These are phyloP conservation scores for Mythimna loreyi DNA, from an alignment of 2,888 invertebrate species.

Conservation along the genomic window DNA sequence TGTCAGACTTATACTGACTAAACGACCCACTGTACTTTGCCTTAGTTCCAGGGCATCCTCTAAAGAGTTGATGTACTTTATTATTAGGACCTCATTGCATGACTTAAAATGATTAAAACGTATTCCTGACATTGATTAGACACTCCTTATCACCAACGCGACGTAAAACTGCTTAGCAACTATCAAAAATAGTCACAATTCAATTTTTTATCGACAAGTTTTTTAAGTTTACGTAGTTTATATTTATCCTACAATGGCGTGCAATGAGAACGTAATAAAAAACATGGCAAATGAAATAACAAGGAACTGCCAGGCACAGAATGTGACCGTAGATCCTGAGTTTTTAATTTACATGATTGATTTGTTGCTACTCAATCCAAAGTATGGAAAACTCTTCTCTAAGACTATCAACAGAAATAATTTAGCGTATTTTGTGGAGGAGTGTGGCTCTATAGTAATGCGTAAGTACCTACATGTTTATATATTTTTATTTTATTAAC, in stretches of 20 bases:
- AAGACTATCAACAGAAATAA: slow-evolving; percentile 86
- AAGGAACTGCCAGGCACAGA: slow-evolving; percentile 86
- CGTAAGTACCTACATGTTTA: slow-evolving; percentile 79
- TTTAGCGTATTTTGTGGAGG: slow-evolving; percentile 89
- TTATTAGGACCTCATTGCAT: not conserved
- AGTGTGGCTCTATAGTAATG: slow-evolving; percentile 85
- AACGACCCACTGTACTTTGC: too few relatives aligned
- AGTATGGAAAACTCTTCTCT: slow-evolving; percentile 88
- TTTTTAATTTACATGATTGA: slow-evolving; percentile 90
- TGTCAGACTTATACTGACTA: too few relatives aligned
- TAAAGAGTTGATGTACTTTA: too few relatives aligned
- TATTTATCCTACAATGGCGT: slow-evolving; percentile 75
- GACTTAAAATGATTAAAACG: slow-evolving; percentile 18
- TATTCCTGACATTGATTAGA: slow-evolving; percentile 22
- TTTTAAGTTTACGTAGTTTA: slow-evolving; percentile 27
- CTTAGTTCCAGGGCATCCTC: too few relatives aligned
- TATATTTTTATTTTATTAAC: too few relatives aligned
- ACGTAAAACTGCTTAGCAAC: slow-evolving; percentile 51
- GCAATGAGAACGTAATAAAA: slow-evolving; percentile 88
- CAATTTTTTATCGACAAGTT: not conserved
- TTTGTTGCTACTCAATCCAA: slow-evolving; percentile 89
- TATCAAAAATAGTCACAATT: slow-evolving; percentile 17
- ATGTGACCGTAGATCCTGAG: slow-evolving; percentile 83
- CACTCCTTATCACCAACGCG: slow-evolving; percentile 27
- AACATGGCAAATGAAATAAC: slow-evolving; percentile 91